Evolutionary conservation across 2,797 vertebrate species (phyloP), one percentile per base, ranked within the genome.

Genomic region (Rhinichthys osculus): DNA sequence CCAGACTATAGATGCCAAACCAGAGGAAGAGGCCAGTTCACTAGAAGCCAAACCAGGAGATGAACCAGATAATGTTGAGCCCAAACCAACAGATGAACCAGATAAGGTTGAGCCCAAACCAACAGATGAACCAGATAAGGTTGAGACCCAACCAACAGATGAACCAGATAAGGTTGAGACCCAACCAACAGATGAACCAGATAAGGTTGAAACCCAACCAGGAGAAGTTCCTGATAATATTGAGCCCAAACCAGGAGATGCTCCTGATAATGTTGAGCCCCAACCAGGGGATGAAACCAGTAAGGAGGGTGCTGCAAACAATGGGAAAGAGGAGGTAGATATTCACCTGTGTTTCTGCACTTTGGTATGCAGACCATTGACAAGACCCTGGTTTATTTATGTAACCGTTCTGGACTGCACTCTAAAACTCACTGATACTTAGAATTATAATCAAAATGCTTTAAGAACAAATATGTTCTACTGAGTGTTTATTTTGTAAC

Each of bases 251-350:
- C 23, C 84, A 14, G 78, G 79, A 57, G 87, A 91, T 85, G 88
- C 85, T 87, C 72, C 76, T 70, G 81, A 74, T 80, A 76, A 73
- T 67, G 59, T 87, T 84, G 82, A 87, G 27, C 69, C 57, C 83
- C 71, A 84, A 73, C 50, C 78, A 67, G 88, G 78, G 77, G 79
- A 87, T 83, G 91, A 91, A 84, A 85, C 81, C 81, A 85, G 50
- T 87, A 90, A 91, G 70, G 87, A 87, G 81, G 80, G 83, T 79
- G 52, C 91, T 83, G 87, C 89, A 88, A 88, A 91, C 82, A 84
- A 78, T 85, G 85, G 88, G 78, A 47, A 81, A 16, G 69, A 88
- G 50, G 91, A 93, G 92, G 92, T 92, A 93, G 78, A 91, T 91
- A 91, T 87, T 83, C 70, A 85, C 59, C 11, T 67, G 78, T 77